Conservation (phyloP, 2,113 vertebrate genomes). For the Elgaria multicarinata region DNA sequence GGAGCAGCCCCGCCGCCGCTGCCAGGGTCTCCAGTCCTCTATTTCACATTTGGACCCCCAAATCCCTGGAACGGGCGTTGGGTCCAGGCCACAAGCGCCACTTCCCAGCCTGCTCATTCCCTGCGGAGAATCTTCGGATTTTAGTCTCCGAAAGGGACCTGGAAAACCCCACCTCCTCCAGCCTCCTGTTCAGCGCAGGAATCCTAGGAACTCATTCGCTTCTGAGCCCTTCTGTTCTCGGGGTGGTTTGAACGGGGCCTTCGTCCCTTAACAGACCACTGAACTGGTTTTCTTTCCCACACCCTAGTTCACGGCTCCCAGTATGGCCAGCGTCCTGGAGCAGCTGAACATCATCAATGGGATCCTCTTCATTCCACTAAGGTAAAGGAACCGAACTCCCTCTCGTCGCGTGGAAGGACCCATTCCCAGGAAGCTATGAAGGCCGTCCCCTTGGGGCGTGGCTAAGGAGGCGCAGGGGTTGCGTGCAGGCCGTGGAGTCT, state of each 20-base stretch:
- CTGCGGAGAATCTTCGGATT: not conserved
- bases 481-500: too few relatives aligned
- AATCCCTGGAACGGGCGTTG: not conserved
- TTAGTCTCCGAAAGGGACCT: not conserved
- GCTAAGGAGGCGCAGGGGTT: too few relatives aligned
- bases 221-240: too few relatives aligned
- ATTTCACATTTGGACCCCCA: not conserved
- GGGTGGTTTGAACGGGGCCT: not conserved
- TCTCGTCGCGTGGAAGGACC: not conserved
- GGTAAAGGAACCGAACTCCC: constrained; percentile 75
- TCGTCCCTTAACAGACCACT: not conserved
- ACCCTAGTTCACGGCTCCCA: constrained; percentile 93
- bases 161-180: too few relatives aligned
- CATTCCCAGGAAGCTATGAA: not conserved
- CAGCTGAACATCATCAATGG: constrained; percentile 99
- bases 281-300: rapidly evolving
- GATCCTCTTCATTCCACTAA: constrained; percentile 99
- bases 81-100: not conserved
- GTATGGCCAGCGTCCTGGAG: constrained; percentile 95
- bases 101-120: not conserved
- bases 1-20: not conserved
- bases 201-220: too few relatives aligned
- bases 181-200: too few relatives aligned
- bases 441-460: not conserved
- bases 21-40: not conserved